phyloP scores from a whole-genome alignment of 1,140 invertebrate species.

The Hylaeus volcanicus region DNA sequence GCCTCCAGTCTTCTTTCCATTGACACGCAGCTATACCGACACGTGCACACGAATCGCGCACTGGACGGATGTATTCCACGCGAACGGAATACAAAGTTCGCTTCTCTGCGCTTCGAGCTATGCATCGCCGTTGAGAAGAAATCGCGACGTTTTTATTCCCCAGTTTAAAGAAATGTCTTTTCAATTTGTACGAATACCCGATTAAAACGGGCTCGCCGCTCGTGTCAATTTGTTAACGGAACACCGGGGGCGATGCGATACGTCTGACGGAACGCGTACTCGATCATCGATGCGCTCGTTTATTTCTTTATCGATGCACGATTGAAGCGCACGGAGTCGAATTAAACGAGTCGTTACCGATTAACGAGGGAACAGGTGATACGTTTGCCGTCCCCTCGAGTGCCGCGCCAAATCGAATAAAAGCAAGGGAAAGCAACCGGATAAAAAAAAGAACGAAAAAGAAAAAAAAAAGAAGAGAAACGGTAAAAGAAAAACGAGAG shows the following conservation, averaged over 20 bases:
- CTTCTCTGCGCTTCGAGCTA: not conserved
- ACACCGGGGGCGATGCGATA: no score
- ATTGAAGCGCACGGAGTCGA: constrained; percentile 23
- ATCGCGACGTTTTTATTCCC: not conserved
- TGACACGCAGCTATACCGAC: constrained; percentile 28
- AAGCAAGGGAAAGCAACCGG: not conserved
- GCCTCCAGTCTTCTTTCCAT: constrained; percentile 29
- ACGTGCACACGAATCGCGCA: not conserved
- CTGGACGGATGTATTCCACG: not conserved
- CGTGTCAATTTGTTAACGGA: no score
- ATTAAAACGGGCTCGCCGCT: no score
- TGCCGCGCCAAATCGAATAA: constrained; percentile 51
- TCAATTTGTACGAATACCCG: not conserved
- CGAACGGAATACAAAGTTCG: not conserved
- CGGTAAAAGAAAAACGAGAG: not conserved
- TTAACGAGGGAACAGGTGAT: constrained; percentile 49
- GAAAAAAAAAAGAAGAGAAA: not conserved
- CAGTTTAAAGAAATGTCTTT: no score
- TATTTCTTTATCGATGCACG: constrained; percentile 26
- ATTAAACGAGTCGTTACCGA: constrained; percentile 27
- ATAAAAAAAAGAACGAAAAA: no score
- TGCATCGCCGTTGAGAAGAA: not conserved
- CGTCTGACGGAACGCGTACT: not conserved
- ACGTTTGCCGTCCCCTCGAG: constrained; percentile 54
- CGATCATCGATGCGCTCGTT: not conserved